A percentile compares a stretch with the other conserved stretches of the same genome.
Evolutionary conservation across 2,888 invertebrate species (phyloP).

Genomic region (Ennomos erosarius): DNA sequence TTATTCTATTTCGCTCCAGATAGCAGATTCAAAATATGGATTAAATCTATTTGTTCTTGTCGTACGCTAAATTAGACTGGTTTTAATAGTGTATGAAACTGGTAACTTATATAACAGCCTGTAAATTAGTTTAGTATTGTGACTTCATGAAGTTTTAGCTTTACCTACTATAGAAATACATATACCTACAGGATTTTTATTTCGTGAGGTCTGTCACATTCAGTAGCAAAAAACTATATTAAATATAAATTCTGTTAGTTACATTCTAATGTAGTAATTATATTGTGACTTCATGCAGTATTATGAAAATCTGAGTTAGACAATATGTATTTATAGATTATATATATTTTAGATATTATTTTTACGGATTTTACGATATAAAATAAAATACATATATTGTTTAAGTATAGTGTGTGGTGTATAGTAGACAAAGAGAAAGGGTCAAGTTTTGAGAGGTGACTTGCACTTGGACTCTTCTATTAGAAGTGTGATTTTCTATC

Average conservation of each 20-base stretch:
- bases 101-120: too few relatives aligned
- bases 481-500: slow-evolving; percentile 49
- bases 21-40: neutral
- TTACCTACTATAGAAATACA: too few relatives aligned
- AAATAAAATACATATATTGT: too few relatives aligned
- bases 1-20: slow-evolving; percentile 3
- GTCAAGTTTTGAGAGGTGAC: slow-evolving; percentile 11
- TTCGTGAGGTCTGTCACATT: too few relatives aligned
- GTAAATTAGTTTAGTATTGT: too few relatives aligned
- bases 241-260: neutral
- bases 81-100: too few relatives aligned
- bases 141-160: too few relatives aligned
- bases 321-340: too few relatives aligned
- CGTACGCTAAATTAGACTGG: neutral
- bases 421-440: slow-evolving; percentile 2
- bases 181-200: too few relatives aligned
- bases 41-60: slow-evolving; percentile 6
- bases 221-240: neutral
- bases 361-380: too few relatives aligned
- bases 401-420: neutral
- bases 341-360: too few relatives aligned
- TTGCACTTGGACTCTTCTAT: slow-evolving; percentile 39
- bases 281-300: neutral
- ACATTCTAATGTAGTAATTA: neutral
- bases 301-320: slow-evolving; percentile 1